Evolutionary conservation across 2,888 invertebrate species (phyloP), one percentile per base, ranked within the genome.

Genomic region (Cryptocheilus praepositus): DNA sequence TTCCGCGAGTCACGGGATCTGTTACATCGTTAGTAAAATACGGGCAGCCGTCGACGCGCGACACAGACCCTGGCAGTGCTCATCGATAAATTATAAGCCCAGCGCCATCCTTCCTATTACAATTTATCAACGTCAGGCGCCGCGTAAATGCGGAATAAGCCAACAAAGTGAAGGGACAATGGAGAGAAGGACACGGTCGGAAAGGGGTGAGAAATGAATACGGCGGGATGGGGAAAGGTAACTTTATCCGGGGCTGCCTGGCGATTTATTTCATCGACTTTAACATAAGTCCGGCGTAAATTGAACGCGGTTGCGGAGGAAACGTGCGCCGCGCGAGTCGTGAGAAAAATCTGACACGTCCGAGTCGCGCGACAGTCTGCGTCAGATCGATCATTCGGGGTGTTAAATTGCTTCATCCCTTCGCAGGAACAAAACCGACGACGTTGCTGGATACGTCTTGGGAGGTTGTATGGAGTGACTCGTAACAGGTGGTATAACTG

Each of bases 201-300:
- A 49, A 19, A 19, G 19, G 16, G 49, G 19, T 11, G 49, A 19
- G 1, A 16, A 2, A 49, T 19, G 49, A 16, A 36, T 2, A n/a
- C n/a, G 5, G 49, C 11, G 5, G 16, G 49, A 11, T 1, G 3
- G 49, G 49, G 49, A 18, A 49, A 16, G 16, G 49, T 36, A 36
- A 36, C 36, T 36, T 36, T 36, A 36, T 36, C 36, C 11, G 7
- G 36, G 7, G 36, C 36, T 11, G 13, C 36, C 36, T 36, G 49
- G 8, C 49, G 4, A 49, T 49, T 49, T 49, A 49, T 49, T 18
- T 49, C 49, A 49, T 49, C 49, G 49, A 49, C 16, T 49, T 18
- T 49, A 49, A 18, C 49, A n/a, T 49, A 49, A 49, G 16, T 49
- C 18, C 18, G n/a, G 49, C 49, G n/a, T 16, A 49, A 49, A 49